Base-by-base conservation (phyloP, 2,888 invertebrate species). In the Hypomecis atomaria region DNA sequence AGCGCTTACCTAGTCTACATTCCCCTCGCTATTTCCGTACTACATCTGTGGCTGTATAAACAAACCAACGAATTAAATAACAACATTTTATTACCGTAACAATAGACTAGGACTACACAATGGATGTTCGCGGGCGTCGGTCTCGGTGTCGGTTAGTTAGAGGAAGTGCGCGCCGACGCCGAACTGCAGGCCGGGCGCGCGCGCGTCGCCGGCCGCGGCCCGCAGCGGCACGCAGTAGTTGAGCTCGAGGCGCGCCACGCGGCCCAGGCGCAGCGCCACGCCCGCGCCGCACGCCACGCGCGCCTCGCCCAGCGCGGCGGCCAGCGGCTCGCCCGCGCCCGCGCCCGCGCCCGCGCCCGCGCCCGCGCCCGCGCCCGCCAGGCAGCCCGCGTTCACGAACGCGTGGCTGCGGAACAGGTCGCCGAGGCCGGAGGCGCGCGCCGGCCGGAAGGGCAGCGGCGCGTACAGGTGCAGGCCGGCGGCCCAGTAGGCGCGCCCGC, bases 241-340 rank as follows among this genome's bases (percentile, higher is more conserved):
- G 59, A 99, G 94, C 93, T 99, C 99, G 59, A 99, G 94, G 62
- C 99, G 94, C n/a, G 98, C 98, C 69, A 96, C 97, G 94, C 72
- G 76, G 0, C 90, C 98, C 62, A 99, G 90, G 69, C 96, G 95
- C 80, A 99, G 93, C 10, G 73, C 75, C 55, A 72, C 67, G 45
- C 73, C 75, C 11, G 65, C 67, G 48, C 99, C 99, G 76, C 94
- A 94, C 4, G 98, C 94, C 78, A 96, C 93, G 62, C 99, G 94
- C 74, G 94, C 90, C 55, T 94, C 93, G 53, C 81, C 73, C 69
- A 95, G 80, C 56, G 89, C 81, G 63, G 87, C 88, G 66, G 89
- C 71, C 59, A 47, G 45, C 56, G 47, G 84, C 78, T 13, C 88
- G 79, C 43, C 82, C 75, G 10, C 86, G 53, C 83, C 33, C 85